Conservation (phyloP, 2,113 vertebrate genomes). For the Callochromis pleurospilus region DNA sequence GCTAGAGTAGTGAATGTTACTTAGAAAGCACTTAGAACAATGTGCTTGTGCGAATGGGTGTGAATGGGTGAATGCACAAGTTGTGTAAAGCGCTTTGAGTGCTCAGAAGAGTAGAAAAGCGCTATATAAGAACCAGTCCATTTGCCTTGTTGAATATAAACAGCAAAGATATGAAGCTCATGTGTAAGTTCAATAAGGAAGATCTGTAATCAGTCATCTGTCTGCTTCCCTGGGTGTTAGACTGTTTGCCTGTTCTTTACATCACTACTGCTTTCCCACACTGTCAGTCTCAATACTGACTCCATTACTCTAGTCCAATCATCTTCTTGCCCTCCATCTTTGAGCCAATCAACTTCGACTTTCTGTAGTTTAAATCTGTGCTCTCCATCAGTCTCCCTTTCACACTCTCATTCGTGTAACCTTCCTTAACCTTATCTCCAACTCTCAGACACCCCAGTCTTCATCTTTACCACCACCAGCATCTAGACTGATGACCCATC, state of each 20-base stretch:
- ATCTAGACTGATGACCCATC: neutral
- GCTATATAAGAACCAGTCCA: too few relatives aligned
- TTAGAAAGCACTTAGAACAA: too few relatives aligned
- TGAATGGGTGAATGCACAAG: too few relatives aligned
- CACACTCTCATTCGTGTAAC: neutral
- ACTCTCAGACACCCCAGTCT: neutral
- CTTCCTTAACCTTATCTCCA: neutral
- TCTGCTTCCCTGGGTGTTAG: neutral
- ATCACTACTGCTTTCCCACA: neutral
- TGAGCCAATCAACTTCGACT: neutral
- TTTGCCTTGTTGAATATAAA: neutral
- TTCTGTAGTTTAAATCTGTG: neutral
- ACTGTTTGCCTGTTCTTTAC: neutral
- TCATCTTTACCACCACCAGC: neutral
- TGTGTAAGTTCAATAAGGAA: neutral
- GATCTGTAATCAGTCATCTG: neutral
- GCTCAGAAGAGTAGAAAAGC: too few relatives aligned
- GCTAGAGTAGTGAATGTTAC: too few relatives aligned
- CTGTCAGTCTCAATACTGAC: neutral
- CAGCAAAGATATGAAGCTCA: neutral
- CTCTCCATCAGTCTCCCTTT: neutral
- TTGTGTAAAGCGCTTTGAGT: too few relatives aligned
- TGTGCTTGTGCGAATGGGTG: too few relatives aligned
- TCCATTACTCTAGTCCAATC: neutral
- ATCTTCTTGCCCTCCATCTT: neutral